Base-by-base conservation (phyloP, 1,140 invertebrate genomes). In the Lysiphlebus fabarum region DNA sequence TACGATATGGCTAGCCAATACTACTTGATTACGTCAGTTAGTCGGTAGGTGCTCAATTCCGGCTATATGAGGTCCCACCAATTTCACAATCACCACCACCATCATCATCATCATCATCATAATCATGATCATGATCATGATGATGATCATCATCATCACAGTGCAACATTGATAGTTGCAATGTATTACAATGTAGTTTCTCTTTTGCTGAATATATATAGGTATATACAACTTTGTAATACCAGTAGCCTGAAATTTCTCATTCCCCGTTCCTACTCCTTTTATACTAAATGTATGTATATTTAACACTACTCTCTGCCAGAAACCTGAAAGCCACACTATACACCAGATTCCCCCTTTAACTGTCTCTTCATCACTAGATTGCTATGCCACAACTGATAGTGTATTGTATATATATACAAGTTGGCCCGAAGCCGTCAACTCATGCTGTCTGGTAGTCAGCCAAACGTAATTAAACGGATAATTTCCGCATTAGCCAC, bases 381-480 rank as follows among this genome's bases (percentile, higher is more conserved):
- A 42, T 6, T 42, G 53, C 40, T 41, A 41, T 17, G 10, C 36
- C 48, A 38, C 14, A 42, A 9, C 33, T 38, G 53, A 14, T 11
- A 53, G 11, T 17, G 7, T 45, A n/a, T 45, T n/a, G 7, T 45
- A 40, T 45, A 26, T 26, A 26, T 26, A 26, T 4, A 26, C 38
- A 38, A 41, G 50, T 53, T 63, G 68, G 66, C 65, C 67, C 66
- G 63, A 67, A 72, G 64, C 70, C 73, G 62, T 62, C 67, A 65
- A 60, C 65, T 65, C 66, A 63, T 66, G 65, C 62, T 65, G 72
- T 62, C 71, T 71, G 62, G 65, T 53, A 72, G 67, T 66, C 70
- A 26, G 71, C 70, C 73, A 74, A 71, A 75, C 73, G 73, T 77
- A 79, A 79, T 79, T 77, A 77, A 77, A 77, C 73, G 75, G 74